These are phyloP conservation scores for Galemys pyrenaicus DNA, from an alignment of 2,113 vertebrate species.

Conservation along the genomic window DNA sequence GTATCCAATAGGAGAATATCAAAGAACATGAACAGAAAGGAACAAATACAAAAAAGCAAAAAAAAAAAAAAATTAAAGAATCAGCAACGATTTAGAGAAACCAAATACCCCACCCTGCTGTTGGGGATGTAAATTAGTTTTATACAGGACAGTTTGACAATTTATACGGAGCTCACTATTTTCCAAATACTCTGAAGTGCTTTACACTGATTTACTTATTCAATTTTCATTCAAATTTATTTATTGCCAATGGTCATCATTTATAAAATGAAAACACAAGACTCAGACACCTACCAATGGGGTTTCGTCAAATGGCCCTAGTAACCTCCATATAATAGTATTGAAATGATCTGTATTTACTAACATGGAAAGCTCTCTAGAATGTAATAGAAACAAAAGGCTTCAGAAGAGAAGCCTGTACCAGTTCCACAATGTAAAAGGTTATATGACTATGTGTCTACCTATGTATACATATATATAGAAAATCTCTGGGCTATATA, in stretches of 20 bases:
- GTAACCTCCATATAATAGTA: neutral
- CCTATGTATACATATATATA: neutral
- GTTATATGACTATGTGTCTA: neutral
- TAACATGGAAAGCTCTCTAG: neutral
- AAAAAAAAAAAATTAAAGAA: constrained; percentile 1
- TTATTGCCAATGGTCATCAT: neutral
- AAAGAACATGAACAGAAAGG: neutral
- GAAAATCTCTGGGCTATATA: neutral
- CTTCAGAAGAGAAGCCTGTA: neutral
- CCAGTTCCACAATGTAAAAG: neutral
- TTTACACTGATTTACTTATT: neutral
- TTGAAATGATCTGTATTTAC: constrained; percentile 23
- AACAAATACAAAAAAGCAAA: neutral
- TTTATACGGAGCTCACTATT: constrained; percentile 21
- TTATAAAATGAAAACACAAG: neutral
- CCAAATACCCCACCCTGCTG: neutral
- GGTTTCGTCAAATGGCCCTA: constrained; percentile 38
- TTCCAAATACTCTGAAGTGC: constrained; percentile 13
- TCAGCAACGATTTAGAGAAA: constrained; percentile 20
- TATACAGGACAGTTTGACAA: constrained; percentile 5
- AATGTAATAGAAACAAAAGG: neutral
- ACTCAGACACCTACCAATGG: neutral
- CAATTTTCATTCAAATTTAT: neutral
- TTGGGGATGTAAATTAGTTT: constrained; percentile 22
- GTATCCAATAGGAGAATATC: neutral